phyloP scores from a whole-genome alignment of 2,113 vertebrate species.

The Lepisosteus osseus region DNA sequence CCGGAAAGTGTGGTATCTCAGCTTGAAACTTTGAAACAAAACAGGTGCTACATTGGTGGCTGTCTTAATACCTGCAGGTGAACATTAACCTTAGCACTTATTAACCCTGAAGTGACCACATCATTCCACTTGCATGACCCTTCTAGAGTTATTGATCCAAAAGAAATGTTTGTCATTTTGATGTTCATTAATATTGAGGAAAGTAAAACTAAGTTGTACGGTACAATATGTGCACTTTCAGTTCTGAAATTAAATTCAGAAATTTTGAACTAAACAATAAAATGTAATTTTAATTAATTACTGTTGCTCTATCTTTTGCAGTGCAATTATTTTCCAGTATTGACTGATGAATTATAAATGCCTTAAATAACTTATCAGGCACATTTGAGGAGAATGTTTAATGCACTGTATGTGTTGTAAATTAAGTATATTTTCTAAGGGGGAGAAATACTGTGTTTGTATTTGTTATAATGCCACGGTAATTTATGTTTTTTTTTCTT shows the following conservation, averaged over 20 bases:
- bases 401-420: slow-evolving; percentile 38
- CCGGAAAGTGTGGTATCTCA: slow-evolving; percentile 7
- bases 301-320: slow-evolving; percentile 36
- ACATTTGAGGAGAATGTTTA: slow-evolving; percentile 49
- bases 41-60: slow-evolving; percentile 19
- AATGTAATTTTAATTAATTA: slow-evolving; percentile 37
- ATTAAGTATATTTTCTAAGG: slow-evolving; percentile 54
- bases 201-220: slow-evolving; percentile 24
- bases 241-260: slow-evolving; percentile 60
- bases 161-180: slow-evolving; percentile 16
- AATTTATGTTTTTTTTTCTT: slow-evolving; percentile 32
- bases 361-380: slow-evolving; percentile 44
- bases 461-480: slow-evolving; percentile 47
- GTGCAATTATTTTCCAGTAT: slow-evolving; percentile 46
- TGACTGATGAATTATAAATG: slow-evolving; percentile 38
- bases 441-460: slow-evolving; percentile 34
- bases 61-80: slow-evolving; percentile 15
- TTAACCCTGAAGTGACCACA: slow-evolving; percentile 16
- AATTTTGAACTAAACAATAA: slow-evolving; percentile 52
- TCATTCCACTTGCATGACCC: slow-evolving; percentile 21
- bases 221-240: slow-evolving; percentile 41
- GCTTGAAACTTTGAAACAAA: slow-evolving; percentile 20
- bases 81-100: slow-evolving; percentile 16
- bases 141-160: slow-evolving; percentile 24
- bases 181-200: slow-evolving; percentile 17